Conservation (phyloP, 1,140 invertebrate species). For the Arion vulgaris region DNA sequence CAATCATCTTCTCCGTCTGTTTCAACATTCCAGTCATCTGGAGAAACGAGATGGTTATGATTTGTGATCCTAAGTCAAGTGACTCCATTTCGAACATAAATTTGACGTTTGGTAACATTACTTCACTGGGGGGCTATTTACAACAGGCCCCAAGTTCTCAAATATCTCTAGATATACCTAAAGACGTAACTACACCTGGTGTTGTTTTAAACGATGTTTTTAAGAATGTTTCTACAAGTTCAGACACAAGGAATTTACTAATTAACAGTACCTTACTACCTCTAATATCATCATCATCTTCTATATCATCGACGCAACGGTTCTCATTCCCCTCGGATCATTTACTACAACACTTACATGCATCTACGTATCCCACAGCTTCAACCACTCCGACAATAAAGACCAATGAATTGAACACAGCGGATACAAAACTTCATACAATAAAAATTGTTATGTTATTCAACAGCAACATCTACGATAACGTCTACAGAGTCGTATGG, state of each 20-base stretch:
- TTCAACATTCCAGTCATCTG: conserved; percentile 70
- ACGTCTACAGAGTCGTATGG: conserved; percentile 65
- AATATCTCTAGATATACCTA: no score
- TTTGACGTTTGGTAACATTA: background rate
- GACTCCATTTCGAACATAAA: background rate
- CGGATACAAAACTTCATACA: conserved; percentile 45
- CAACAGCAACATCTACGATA: conserved; percentile 52
- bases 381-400: background rate
- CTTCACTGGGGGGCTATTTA: no score
- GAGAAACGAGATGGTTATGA: conserved; percentile 57
- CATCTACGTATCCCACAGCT: background rate
- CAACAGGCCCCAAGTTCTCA: no score
- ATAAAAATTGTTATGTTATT: conserved; percentile 46
- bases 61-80: background rate
- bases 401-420: background rate
- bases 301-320: no score
- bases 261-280: no score
- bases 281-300: no score
- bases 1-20: conserved; percentile 61
- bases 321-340: no score
- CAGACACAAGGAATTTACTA: no score
- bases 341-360: no score
- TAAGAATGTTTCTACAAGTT: no score
- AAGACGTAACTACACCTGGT: no score
- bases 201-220: no score